Base-by-base conservation (phyloP, 2,113 vertebrate species). In the Pluvianellus socialis region DNA sequence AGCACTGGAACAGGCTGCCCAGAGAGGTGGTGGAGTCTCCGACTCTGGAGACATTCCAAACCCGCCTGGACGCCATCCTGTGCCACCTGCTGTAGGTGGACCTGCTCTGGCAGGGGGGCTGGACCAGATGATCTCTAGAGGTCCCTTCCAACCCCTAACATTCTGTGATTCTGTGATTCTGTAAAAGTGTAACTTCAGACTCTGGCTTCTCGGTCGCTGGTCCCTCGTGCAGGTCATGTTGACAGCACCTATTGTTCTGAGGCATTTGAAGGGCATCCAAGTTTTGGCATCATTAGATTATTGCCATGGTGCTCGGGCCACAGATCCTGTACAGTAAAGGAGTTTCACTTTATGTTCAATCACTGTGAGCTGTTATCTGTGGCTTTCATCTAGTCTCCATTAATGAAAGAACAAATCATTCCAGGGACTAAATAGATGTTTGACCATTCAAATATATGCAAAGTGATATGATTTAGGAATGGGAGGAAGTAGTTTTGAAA, bases 221-320 rank as follows among this genome's bases (percentile, higher is more conserved):
- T 94, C 77, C 92, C 94, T 95, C 4, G 8, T 61, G 88, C 38
- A 91, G 80, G 74, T 94, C 90, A 67, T 40, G 50, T 56, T 93
- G 94, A 93, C 88, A 96, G 92, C 85, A 65, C 63, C 93, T 83
- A 96, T 98, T 98, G 97, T 97, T 97, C 95, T 58, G 79, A 65
- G 82, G 68, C 88, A 95, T 62, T 86, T 94, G 97, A 97, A 95
- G 90, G 81, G 68, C 91, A 75, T 96, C 91, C 96, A 98, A 94
- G 94, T 90, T 95, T 98, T 94, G 96, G 92, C 97, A 96, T 98
- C 95, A 79, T 97, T 97, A 96, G 97, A 97, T 97, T 98, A 97
- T 97, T 93, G 72, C 97, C 94, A 96, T 95, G 95, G 95, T 67
- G 44, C 96, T 68, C 0, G 1, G 77, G 75, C 94, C 95, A 81